Evolutionary conservation across 2,113 vertebrate genomes (phyloP), one percentile per base, ranked within the genome.

Genomic region (Petroica traversi): DNA sequence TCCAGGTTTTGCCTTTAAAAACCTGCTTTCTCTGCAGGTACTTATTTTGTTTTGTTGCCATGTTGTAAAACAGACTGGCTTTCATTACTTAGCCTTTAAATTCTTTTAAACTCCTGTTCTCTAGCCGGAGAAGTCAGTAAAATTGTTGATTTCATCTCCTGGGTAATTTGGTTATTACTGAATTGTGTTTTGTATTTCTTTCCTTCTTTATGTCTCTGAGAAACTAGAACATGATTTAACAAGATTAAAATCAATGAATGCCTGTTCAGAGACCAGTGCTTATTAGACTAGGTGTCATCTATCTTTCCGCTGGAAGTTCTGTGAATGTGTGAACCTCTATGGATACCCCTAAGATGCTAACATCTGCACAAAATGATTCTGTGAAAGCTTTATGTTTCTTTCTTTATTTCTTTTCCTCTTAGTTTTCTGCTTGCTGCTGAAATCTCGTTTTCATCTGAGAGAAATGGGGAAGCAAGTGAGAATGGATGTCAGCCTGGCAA

Each of bases 181-280:
- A 92, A 29, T 67, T 95, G 55, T 76, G 54, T 66, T 95, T 92
- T 89, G 59, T 78, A 46, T 90, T 94, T 93, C 71, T 92, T 92
- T 89, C 72, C 31, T 90, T 77, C 61, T 81, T 92, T 93, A 64
- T 68, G 58, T 87, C 78, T 76, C 79, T 77, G 15, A 88, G 55
- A 84, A 94, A 92, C 67, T 54, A 83, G 71, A 81, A 94, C 69
- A 48, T 80, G 81, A 94, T 88, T 94, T 94, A 95, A 93, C 54
- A 85, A 88, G 89, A 94, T 62, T 89, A 82, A 96, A 96, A 94
- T 89, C 88, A 90, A 94, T 90, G 85, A 83, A 83, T 80, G 63
- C 14, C 59, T 94, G 72, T 76, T 95, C 80, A 85, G 84, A 94
- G 87, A 93, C 51, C 51, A 71, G 36, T 48, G 43, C 31, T 93